Evolutionary conservation across 2,797 vertebrate genomes (phyloP), one percentile per base, ranked within the genome.

Genomic region (Myotis findleyi): DNA sequence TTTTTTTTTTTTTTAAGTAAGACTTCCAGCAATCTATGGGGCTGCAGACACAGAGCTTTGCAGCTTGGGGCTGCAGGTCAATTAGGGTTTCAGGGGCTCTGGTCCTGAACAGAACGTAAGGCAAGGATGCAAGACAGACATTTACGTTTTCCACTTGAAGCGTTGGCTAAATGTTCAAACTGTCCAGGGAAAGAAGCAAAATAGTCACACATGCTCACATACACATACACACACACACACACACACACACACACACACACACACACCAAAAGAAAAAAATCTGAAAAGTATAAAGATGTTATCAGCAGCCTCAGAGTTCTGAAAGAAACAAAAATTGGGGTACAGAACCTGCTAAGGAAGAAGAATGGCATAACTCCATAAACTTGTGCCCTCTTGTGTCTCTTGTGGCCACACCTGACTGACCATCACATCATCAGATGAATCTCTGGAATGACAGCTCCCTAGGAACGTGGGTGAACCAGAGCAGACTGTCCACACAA

Each of bases 401-500:
- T 62, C 57, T 0, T 62, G 27, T 13, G 59, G 59, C 59, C 59
- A 62, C 27, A 62, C 59, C 59, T 62, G 6, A 30, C 13, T 62
- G 59, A 30, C 27, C 27, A 30, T 62, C 27, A 62, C 59, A 30
- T 30, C 27, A 21, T 73, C 33, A 47, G 2, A 2, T 2, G 8
- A 30, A 16, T 82, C 44, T 79, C 10, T 55, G 9, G 2, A 57
- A 38, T 17, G 23, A 57, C 13, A 77, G 11, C 33, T 89, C 5
- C 18, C 23, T 21, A 9, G 30, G 12, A 36, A 44, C 0, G 13
- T 23, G 2, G 13, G 11, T 64, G 14, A 68, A n/a, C 2, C 27
- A 75, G 33, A 27, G 17, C 36, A 69, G 41, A 30, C 30, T 6
- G 17, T 7, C 9, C 25, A 38, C 6, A 14, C 30, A 21, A n/a